These are phyloP conservation scores for Himalopsyche anomala DNA, from an alignment of 2,888 invertebrate species.

Conservation along the genomic window DNA sequence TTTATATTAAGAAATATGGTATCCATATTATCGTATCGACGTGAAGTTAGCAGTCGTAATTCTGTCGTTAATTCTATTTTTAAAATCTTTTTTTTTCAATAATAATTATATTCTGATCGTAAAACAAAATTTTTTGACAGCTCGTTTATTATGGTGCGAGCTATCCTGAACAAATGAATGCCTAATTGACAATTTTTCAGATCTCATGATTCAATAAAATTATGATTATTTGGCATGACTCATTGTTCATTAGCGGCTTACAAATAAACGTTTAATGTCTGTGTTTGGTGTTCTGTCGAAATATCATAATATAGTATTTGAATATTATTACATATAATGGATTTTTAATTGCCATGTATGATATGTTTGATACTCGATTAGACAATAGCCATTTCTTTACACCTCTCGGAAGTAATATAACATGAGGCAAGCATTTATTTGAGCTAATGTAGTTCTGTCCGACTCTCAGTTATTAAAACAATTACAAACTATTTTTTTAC, in stretches of 20 bases:
- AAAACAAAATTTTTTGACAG: background rate
- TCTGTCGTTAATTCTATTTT: background rate
- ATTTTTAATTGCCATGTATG: background rate
- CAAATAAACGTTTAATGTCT: background rate
- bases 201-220: background rate
- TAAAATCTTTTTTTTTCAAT: background rate
- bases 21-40: background rate
- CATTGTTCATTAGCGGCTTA: background rate
- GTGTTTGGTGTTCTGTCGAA: background rate
- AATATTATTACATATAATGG: background rate
- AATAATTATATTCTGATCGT: background rate
- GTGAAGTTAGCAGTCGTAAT: background rate
- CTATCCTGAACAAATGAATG: background rate
- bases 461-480: too few relatives aligned
- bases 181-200: background rate
- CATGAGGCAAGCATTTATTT: too few relatives aligned
- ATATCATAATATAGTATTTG: background rate
- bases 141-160: background rate
- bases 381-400: too few relatives aligned
- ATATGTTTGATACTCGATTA: too few relatives aligned
- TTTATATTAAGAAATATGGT: background rate
- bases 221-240: background rate
- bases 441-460: too few relatives aligned
- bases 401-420: too few relatives aligned
- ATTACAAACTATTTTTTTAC: too few relatives aligned